Evolutionary conservation across 1,140 invertebrate species (phyloP).

Genomic region (Agrilus planipennis): DNA sequence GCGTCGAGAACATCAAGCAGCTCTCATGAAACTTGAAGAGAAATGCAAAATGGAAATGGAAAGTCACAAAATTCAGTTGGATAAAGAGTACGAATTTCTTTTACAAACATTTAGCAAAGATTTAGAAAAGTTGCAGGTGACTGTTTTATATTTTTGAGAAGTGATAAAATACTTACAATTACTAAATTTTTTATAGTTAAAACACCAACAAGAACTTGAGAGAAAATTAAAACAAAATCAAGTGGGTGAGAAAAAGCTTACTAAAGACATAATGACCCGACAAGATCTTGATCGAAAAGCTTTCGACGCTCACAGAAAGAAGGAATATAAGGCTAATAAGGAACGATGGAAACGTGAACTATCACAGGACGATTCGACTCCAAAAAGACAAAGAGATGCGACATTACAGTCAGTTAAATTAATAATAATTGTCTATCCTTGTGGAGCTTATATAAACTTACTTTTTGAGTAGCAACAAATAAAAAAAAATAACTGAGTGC

Average conservation of each 20-base stretch:
- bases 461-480: no score
- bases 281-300: conserved; percentile 83
- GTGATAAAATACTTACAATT: no score
- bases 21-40: conserved; percentile 83
- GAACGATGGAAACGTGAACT: conserved; percentile 92
- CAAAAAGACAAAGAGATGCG: conserved; percentile 84
- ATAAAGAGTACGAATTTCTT: conserved; percentile 92
- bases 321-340: conserved; percentile 96
- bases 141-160: neutral
- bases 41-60: conserved; percentile 95
- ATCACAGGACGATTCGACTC: conserved; percentile 80
- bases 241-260: conserved; percentile 81
- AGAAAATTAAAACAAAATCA: conserved; percentile 79
- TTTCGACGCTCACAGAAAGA: conserved; percentile 85
- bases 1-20: conserved; percentile 92
- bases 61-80: conserved; percentile 84
- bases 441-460: no score
- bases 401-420: conserved; percentile 57
- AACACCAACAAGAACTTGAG: conserved; percentile 84
- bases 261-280: conserved; percentile 79
- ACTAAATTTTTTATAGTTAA: conserved; percentile 37
- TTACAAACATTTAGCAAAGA: conserved; percentile 85
- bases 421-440: neutral
- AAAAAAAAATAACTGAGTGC: no score
- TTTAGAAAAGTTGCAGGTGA: conserved; percentile 72